Base-by-base conservation (phyloP, 2,888 invertebrate genomes). In the Tridacna crocea region DNA sequence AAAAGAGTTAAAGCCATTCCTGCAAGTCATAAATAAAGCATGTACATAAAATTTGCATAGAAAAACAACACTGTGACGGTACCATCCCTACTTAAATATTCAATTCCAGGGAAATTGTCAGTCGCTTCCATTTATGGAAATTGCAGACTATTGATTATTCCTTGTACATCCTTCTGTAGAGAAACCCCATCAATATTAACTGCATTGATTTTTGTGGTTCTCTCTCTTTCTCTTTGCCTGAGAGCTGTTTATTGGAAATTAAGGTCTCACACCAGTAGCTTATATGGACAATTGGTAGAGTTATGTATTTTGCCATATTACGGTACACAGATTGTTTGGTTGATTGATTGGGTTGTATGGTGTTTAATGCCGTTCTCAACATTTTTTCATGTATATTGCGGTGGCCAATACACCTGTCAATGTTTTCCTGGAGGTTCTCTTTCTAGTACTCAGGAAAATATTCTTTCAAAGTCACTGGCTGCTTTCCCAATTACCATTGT, bases 151-250 rank as follows among this genome's bases (percentile, higher is more conserved):
- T 70, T 70, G 70, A 70, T 70, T 47, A 47, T 51, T 48, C 51
- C 51, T 51, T 48, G 70, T 13, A 70, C 51, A 70, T 70, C 70
- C 68, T 36, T 36, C 70, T 51, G 26, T 12, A 51, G 51, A 24
- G 47, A 48, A 74, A 74, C 61, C 46, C 36, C 74, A 74, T 74
- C 74, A 74, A 74, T 74, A 74, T 74, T 74, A 74, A 74, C 74
- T 36, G 60, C 74, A 74, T 74, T 74, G 74, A 74, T 74, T 61
- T n/a, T 70, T 70, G 70, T 70, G 70, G 70, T 70, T 48, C 70
- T 51, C 70, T 70, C 70, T 24, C 36, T 36, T 36, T 70, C 70
- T 24, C 36, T 36, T 36, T 36, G 70, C 51, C 70, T 70, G 26
- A 70, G 24, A 47, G 51, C 22, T 51, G 8, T 51, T 22, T 51